phyloP scores from a whole-genome alignment of 1,140 invertebrate genomes.

The Hestina assimilis region DNA sequence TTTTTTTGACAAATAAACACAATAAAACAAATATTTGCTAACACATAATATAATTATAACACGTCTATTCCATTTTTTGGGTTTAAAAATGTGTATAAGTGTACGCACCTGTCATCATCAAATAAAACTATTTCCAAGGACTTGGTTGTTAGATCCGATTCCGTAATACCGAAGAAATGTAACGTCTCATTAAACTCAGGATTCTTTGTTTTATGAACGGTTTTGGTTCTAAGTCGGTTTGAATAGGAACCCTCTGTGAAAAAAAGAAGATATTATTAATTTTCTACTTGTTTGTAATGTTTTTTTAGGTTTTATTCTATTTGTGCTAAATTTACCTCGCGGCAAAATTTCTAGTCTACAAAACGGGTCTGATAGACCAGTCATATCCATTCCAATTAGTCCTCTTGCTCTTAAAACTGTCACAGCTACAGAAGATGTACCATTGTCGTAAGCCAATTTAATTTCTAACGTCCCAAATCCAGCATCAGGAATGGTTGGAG shows the following conservation, averaged over 20 bases:
- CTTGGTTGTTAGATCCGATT: conserved; percentile 86
- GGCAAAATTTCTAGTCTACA: conserved; percentile 93
- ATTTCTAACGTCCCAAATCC: conserved; percentile 85
- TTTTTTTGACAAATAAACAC: too few relatives aligned
- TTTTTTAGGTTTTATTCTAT: background rate
- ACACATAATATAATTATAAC: too few relatives aligned
- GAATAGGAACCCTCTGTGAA: conserved; percentile 79
- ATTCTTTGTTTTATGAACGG: conserved; percentile 94
- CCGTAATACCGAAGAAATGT: conserved; percentile 92
- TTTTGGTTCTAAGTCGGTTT: conserved; percentile 90
- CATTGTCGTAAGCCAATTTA: conserved; percentile 87
- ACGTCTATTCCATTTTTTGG: too few relatives aligned
- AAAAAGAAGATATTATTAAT: background rate
- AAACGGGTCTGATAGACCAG: conserved; percentile 94
- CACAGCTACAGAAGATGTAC: conserved; percentile 87
- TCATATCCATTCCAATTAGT: conserved; percentile 92
- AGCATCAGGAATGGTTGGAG: conserved; percentile 61
- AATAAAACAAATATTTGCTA: too few relatives aligned
- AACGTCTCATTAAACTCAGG: conserved; percentile 96
- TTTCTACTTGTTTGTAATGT: background rate
- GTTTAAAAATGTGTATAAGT: too few relatives aligned
- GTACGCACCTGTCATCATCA: conserved; percentile 91
- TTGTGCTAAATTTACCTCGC: conserved; percentile 71
- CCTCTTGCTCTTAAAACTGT: conserved; percentile 86
- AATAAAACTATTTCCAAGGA: conserved; percentile 86